Base-by-base conservation (phyloP, 2,888 invertebrate species). In the Mechanitis mazaeus region DNA sequence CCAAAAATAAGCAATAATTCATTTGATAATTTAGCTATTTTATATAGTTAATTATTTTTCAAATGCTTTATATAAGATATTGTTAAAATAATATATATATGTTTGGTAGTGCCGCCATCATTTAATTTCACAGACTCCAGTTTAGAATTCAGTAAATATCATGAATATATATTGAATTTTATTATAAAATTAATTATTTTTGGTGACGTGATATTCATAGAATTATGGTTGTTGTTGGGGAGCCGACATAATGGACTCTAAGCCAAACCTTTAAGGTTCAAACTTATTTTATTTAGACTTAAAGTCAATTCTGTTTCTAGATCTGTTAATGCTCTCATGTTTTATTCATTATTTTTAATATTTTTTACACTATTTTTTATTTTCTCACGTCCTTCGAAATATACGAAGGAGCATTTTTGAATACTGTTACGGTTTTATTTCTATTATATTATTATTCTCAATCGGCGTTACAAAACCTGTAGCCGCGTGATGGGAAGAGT, bases 1-100 rank as follows among this genome's bases (percentile, higher is more conserved):
- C 59, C 59, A 59, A 63, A 33, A 59, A 33, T 45, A 59, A 63
- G 63, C 63, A 63, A 63, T 63, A 63, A 31, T 54, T 56, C 45
- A 7, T 31, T 50, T 20, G 47, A 47, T n/a, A n/a, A 47, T 28
- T 11, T 31, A 7, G 28, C 50, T 28, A 31, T 31, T 50, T 3
- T 9, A 31, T 31, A 31, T 50, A 50, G 50, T 31, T 42, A 7
- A 7, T 7, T 4, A 11, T 31, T 11, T 9, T 50, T 50, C 50
- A 31, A 7, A 31, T 50, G 31, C 11, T 50, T 7, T 31, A 7
- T 6, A 50, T 47, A 47, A n/a, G 28, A n/a, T 47, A n/a, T 6
- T 47, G 6, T 47, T 47, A n/a, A 28, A 20, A n/a, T 1, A 47
- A 35, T 35, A 5, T 6, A 35, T 35, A 35, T 42, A 42, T 42